Percentiles rank a stretch among this genome's conserved stretches.
phyloP scores from a whole-genome alignment of 2,888 invertebrate species.

The Andrena minutula region DNA sequence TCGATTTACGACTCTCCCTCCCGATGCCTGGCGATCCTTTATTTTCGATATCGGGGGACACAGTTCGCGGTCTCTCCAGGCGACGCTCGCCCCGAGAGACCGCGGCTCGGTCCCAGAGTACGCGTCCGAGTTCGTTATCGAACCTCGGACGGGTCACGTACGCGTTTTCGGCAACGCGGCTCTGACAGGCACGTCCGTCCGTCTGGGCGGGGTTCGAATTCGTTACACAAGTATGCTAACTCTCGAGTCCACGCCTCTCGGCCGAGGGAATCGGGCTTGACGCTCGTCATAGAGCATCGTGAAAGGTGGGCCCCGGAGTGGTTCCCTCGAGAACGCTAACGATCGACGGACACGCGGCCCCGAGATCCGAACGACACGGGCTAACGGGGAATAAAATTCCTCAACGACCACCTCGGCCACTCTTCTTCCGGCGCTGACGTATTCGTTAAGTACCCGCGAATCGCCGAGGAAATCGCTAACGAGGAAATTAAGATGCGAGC shows the following conservation, averaged over 20 bases:
- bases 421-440: conserved; percentile 6
- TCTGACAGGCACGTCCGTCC: conserved; percentile 9
- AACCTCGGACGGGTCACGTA: background rate
- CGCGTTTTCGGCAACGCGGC: conserved; percentile 6
- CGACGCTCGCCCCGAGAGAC: background rate
- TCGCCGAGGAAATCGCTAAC: conserved; percentile 12
- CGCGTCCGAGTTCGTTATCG: conserved; percentile 15
- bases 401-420: background rate
- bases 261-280: conserved; percentile 4
- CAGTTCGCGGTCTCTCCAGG: too few relatives aligned
- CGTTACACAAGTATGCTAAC: conserved; percentile 32
- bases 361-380: background rate
- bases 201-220: conserved; percentile 53
- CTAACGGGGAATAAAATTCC: background rate
- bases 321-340: background rate
- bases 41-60: background rate
- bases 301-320: background rate
- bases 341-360: background rate
- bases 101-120: background rate
- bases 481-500: conserved; percentile 1
- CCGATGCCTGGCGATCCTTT: background rate
- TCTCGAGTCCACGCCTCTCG: conserved; percentile 34
- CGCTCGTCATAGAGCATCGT: conserved; percentile 31
- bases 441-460: background rate
- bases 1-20: background rate